Evolutionary conservation across 2,888 invertebrate species (phyloP).

Genomic region (Polia nebulosa): DNA sequence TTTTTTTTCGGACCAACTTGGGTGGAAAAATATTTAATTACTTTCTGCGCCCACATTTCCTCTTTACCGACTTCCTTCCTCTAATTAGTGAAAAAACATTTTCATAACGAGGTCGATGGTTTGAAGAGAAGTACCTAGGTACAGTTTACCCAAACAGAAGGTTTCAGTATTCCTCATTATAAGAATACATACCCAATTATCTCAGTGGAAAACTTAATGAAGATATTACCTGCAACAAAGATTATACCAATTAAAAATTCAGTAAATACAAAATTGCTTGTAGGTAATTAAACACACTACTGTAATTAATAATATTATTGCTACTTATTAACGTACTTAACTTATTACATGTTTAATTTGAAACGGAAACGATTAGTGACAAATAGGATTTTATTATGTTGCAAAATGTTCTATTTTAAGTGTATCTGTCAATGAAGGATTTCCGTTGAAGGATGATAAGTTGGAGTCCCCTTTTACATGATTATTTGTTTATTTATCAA

Average conservation of each 20-base stretch:
- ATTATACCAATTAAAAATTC: conserved; percentile 50
- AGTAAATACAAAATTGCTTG: conserved; percentile 20
- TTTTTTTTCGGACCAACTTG: not conserved
- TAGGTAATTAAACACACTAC: conserved; percentile 13
- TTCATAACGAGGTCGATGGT: conserved; percentile 39
- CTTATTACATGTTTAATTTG: conserved; percentile 14
- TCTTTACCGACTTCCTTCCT: conserved; percentile 31
- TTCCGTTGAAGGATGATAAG: conserved; percentile 12
- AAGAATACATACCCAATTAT: conserved; percentile 55
- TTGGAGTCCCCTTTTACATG: not conserved
- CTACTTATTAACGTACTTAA: not conserved
- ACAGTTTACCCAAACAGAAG: conserved; percentile 5
- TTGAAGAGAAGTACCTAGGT: not conserved
- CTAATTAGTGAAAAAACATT: conserved; percentile 43
- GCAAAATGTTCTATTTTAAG: not conserved
- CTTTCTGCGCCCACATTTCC: conserved; percentile 28
- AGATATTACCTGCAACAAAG: conserved; percentile 61
- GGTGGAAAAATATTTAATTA: conserved; percentile 29
- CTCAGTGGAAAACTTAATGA: conserved; percentile 31
- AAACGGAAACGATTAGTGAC: conserved; percentile 37
- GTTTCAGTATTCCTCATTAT: conserved; percentile 11
- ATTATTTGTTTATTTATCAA: conserved; percentile 7
- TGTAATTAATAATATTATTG: conserved; percentile 15
- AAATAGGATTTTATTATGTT: conserved; percentile 12
- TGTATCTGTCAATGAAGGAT: conserved; percentile 7